Evolutionary conservation across 2,113 vertebrate species (phyloP), one percentile per base, ranked within the genome.

Genomic region (Empidonax alnorum): DNA sequence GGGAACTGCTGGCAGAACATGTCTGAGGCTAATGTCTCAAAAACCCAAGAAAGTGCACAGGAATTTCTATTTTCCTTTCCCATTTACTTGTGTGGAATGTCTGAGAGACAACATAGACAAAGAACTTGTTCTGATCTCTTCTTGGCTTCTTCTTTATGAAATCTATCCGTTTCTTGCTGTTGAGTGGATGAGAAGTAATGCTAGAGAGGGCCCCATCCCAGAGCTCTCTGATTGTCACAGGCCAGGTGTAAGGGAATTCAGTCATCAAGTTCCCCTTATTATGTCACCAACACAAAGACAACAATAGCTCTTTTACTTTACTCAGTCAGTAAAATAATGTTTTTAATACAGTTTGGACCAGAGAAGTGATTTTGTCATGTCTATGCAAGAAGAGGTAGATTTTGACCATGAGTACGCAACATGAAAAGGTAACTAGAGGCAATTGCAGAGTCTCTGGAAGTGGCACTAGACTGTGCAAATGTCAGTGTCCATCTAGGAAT

Each of bases 1-100:
- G 72, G 53, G 35, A 69, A n/a, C 28, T 65, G 7, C 44, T 50
- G 28, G 12, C 20, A 80, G 50, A 76, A 63, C 13, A 44, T 0
- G 3, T 14, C 16, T 42, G 65, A 55, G 15, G 14, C 62, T 3
- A 41, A 1, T 9, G 21, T 14, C 10, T 18, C 4, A 9, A 37
- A 72, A 47, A 42, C 0, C 1, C 0, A 31, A 58, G 50, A 66
- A 71, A 61, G 10, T 21, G 2, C 4, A 25, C 3, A 28, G 20
- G n/a, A 69, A 19, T 21, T 47, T 12, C 27, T 37, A 4, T 27
- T 42, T 71, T 67, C 22, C 21, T 23, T 23, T 19, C 41, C 1
- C 4, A 10, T 24, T 75, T 37, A 24, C 14, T 63, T 31, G 12
- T 37, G 31, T 27, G 37, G 44, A 50, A 33, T 63, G 6, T 75